These are phyloP conservation scores for Bombylius major DNA, from an alignment of 2,888 invertebrate genomes.

Conservation along the genomic window DNA sequence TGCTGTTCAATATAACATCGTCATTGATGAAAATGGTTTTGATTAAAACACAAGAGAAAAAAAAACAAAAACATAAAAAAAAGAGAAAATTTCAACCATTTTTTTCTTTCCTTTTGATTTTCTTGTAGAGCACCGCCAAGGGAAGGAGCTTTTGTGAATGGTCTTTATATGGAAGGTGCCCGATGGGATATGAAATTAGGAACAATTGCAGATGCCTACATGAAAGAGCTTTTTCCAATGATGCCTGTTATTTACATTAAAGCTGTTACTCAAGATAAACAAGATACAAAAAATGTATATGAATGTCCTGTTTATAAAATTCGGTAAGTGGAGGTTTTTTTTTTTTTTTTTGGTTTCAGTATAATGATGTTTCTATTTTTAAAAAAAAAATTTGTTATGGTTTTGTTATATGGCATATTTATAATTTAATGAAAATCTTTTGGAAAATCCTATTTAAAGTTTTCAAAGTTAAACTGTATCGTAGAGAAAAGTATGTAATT, in stretches of 20 bases:
- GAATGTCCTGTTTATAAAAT: slow-evolving; percentile 93
- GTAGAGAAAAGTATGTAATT: too few relatives aligned
- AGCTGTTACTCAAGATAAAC: slow-evolving; percentile 78
- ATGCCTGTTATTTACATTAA: slow-evolving; percentile 85
- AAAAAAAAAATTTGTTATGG: neutral
- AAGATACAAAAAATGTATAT: slow-evolving; percentile 74
- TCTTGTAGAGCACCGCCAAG: slow-evolving; percentile 57
- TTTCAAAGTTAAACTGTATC: too few relatives aligned
- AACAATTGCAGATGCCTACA: slow-evolving; percentile 66
- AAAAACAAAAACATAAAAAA: too few relatives aligned
- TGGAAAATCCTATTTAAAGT: too few relatives aligned
- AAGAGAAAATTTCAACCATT: too few relatives aligned
- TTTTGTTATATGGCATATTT: too few relatives aligned
- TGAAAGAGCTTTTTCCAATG: slow-evolving; percentile 81
- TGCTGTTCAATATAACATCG: too few relatives aligned
- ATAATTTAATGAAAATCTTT: too few relatives aligned
- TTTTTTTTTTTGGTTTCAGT: neutral
- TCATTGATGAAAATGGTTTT: too few relatives aligned
- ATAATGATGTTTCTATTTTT: neutral
- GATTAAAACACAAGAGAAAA: too few relatives aligned
- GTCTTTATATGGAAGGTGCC: slow-evolving; percentile 87
- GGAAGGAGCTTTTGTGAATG: slow-evolving; percentile 84
- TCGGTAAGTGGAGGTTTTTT: slow-evolving; percentile 31
- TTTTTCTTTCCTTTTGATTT: too few relatives aligned
- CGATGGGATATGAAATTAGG: slow-evolving; percentile 76